phyloP scores from a whole-genome alignment of 2,888 invertebrate genomes.

The Chymomyza amoena region DNA sequence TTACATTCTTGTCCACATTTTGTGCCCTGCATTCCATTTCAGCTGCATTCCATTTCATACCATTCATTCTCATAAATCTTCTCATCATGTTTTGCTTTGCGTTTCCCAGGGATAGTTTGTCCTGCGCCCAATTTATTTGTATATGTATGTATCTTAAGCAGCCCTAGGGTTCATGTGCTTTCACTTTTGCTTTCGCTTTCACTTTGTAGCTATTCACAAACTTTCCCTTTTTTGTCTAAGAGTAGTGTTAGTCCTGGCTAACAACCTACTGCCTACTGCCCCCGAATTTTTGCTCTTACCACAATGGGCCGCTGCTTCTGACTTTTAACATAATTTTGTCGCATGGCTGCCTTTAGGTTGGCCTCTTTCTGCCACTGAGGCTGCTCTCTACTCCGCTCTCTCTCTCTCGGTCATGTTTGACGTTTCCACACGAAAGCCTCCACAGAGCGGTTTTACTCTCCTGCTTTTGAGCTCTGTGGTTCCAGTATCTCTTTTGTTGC shows the following conservation, averaged over 20 bases:
- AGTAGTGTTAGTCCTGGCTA: conserved; percentile 34
- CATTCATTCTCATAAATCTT: too few species aligned
- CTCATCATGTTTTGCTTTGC: background rate
- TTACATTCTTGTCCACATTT: background rate
- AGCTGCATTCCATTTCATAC: background rate
- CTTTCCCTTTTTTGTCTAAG: conserved; percentile 35
- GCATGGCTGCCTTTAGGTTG: conserved; percentile 56
- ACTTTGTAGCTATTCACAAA: conserved; percentile 53
- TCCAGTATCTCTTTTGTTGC: conserved; percentile 15
- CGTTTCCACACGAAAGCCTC: background rate
- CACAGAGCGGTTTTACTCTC: background rate
- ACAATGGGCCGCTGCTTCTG: conserved; percentile 32
- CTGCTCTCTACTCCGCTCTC: conserved; percentile 18
- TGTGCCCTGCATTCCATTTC: background rate
- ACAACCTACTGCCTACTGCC: background rate
- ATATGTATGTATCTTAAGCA: background rate
- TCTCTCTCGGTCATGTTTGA: conserved; percentile 6
- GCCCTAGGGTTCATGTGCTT: background rate
- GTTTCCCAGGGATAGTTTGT: background rate
- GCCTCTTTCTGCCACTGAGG: conserved; percentile 36
- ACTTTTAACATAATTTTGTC: conserved; percentile 69
- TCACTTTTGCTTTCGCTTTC: conserved; percentile 17
- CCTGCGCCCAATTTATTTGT: background rate
- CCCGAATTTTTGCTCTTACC: background rate
- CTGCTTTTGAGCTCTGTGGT: conserved; percentile 3